Conservation (phyloP, 2,113 vertebrate species). For the Micronycteris hirsuta region DNA sequence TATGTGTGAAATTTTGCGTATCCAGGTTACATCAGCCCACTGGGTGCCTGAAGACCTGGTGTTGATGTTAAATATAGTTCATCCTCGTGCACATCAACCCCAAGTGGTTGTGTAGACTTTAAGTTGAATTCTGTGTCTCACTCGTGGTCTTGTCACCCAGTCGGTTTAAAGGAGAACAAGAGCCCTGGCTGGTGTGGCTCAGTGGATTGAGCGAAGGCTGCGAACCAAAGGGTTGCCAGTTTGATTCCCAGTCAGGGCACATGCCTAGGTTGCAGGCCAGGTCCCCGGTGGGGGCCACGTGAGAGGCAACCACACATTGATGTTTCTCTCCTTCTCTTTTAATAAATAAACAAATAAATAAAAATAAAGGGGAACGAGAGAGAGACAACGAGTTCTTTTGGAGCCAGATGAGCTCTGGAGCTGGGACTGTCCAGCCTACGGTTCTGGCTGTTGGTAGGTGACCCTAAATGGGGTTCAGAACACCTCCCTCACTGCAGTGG, state of each 20-base stretch:
- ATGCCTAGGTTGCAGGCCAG: too few relatives aligned
- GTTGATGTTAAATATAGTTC: neutral
- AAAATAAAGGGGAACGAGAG: neutral
- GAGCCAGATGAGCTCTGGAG: neutral
- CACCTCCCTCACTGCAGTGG: neutral
- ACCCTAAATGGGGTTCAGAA: neutral
- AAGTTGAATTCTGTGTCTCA: neutral
- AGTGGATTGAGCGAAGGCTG: too few relatives aligned
- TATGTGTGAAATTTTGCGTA: neutral
- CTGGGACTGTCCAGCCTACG: neutral
- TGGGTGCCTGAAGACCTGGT: neutral
- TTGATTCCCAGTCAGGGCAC: too few relatives aligned
- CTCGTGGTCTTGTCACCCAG: neutral
- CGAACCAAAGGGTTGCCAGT: too few relatives aligned
- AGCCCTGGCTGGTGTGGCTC: too few relatives aligned
- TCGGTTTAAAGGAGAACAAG: neutral
- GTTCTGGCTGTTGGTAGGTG: neutral
- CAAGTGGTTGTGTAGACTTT: neutral
- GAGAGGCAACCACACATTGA: too few relatives aligned
- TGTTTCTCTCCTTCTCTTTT: too few relatives aligned
- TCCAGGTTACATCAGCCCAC: neutral
- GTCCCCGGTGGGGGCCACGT: too few relatives aligned
- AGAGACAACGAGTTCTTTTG: too few relatives aligned
- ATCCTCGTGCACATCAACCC: neutral
- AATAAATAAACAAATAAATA: too few relatives aligned